Evolutionary conservation across 2,113 vertebrate species (phyloP).

Genomic region (Gasterosteus nipponicus): DNA sequence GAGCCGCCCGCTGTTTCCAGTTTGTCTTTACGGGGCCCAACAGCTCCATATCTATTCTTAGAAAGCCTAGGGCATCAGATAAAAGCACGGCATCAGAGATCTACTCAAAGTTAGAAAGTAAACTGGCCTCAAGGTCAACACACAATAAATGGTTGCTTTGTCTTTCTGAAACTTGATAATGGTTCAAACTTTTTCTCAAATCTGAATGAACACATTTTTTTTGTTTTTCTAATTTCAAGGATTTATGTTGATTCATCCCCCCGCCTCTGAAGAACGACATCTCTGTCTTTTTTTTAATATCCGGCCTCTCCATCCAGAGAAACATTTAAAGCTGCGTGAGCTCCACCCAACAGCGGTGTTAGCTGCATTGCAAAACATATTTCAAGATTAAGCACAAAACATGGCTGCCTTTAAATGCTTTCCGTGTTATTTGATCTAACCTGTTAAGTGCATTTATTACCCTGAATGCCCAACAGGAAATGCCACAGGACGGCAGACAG

Average conservation of each 20-base stretch:
- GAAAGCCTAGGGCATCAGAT: slow-evolving; percentile 71
- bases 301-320: neutral
- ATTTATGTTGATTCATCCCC: slow-evolving; percentile 11
- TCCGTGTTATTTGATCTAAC: slow-evolving; percentile 89
- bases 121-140: slow-evolving; percentile 73
- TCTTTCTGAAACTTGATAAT: slow-evolving; percentile 28
- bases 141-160: slow-evolving; percentile 63
- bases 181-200: slow-evolving; percentile 25
- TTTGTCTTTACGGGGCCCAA: slow-evolving; percentile 48
- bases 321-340: slow-evolving; percentile 13
- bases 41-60: slow-evolving; percentile 71
- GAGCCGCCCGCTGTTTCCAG: slow-evolving; percentile 72
- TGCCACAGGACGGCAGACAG: slow-evolving; percentile 92
- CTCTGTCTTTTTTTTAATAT: neutral
- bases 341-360: slow-evolving; percentile 27
- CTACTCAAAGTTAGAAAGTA: slow-evolving; percentile 75
- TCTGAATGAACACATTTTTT: slow-evolving; percentile 13
- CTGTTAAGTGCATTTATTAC: slow-evolving; percentile 91
- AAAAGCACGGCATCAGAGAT: slow-evolving; percentile 68
- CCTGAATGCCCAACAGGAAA: slow-evolving; percentile 93
- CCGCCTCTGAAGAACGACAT: slow-evolving; percentile 9
- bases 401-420: slow-evolving; percentile 86
- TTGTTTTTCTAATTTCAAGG: slow-evolving; percentile 19
- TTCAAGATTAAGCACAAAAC: slow-evolving; percentile 80
- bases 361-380: slow-evolving; percentile 58